Evolutionary conservation across 37 sponge, comb jelly and placozoan species (phyloP).

Genomic region (Spongilla lacustris): DNA sequence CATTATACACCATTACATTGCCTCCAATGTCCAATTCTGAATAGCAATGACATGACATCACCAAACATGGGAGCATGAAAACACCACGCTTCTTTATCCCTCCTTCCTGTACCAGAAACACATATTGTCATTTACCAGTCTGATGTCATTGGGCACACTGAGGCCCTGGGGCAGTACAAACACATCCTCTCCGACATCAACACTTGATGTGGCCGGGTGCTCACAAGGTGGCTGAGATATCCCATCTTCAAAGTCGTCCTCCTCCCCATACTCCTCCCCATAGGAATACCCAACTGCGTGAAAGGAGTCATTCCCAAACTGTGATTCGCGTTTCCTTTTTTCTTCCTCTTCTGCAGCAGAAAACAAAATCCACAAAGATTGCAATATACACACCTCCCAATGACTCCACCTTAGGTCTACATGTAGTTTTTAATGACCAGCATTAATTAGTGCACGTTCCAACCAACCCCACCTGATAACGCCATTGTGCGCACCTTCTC

Average conservation of each 20-base stretch:
- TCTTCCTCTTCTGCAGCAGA: conserved; percentile 61
- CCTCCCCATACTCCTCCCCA: neutral
- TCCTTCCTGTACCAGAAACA: too few species aligned
- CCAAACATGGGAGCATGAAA: too few species aligned
- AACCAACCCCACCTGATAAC: neutral
- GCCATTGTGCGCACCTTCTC: conserved; percentile 11
- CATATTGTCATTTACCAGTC: conserved; percentile 36
- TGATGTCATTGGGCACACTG: conserved; percentile 37
- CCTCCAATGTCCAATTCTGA: too few species aligned
- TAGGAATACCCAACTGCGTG: conserved; percentile 76
- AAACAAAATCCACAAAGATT: neutral
- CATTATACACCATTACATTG: too few species aligned
- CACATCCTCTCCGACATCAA: conserved; percentile 42
- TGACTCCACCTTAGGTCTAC: too few species aligned
- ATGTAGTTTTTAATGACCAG: too few species aligned
- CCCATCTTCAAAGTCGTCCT: neutral
- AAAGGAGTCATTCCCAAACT: conserved; percentile 32
- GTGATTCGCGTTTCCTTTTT: conserved; percentile 42
- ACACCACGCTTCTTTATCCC: too few species aligned
- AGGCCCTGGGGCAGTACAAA: conserved; percentile 42
- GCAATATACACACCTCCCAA: neutral
- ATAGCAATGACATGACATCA: too few species aligned
- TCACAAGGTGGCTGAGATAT: neutral
- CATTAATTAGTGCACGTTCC: conserved; percentile 8
- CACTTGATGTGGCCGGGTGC: conserved; percentile 48